Evolutionary conservation across 2,113 vertebrate genomes (phyloP), one percentile per base, ranked within the genome.

Genomic region (Eretmodus cyanostictus): DNA sequence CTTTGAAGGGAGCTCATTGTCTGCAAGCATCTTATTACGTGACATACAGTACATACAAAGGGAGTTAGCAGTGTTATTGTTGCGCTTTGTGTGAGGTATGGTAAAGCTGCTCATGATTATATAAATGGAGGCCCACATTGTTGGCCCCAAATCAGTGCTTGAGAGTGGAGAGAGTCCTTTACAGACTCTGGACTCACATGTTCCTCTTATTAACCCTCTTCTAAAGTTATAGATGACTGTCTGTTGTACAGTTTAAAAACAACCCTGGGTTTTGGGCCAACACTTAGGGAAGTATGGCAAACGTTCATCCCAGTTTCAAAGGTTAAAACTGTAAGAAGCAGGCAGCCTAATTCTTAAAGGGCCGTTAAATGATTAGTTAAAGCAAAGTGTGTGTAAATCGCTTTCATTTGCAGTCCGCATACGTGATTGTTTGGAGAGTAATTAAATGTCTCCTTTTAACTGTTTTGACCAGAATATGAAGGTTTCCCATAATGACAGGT

Each of bases 31-130:
- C 90, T 95, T 89, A 88, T 95, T 94, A 94, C 54, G 71, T 90
- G 94, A 91, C 84, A 90, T 87, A 84, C 89, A 91, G 88, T 89
- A 86, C 90, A 91, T 91, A 90, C 87, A 88, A 59, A 91, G 81
- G 47, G 84, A 86, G 84, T 81, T 49, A 82, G 86, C 61, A 19
- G 36, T 93, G 88, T 92, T 92, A 82, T 90, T 94, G 90, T 93
- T 95, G 87, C 87, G 34, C 90, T 92, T 89, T 88, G 93, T 96
- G 90, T 93, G 92, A 91, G 89, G 91, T 92, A 93, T 83, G 63
- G 45, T 79, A 84, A 87, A 93, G 89, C 91, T 92, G 92, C 92
- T 92, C 86, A 49, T 94, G 94, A 95, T 94, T 94, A 95, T 90
- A 91, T 59, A 29, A 93, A 92, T 87, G 86, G 91, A 93, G 91